phyloP scores from a whole-genome alignment of 2,888 invertebrate species.

The Eupsilia transversa region DNA sequence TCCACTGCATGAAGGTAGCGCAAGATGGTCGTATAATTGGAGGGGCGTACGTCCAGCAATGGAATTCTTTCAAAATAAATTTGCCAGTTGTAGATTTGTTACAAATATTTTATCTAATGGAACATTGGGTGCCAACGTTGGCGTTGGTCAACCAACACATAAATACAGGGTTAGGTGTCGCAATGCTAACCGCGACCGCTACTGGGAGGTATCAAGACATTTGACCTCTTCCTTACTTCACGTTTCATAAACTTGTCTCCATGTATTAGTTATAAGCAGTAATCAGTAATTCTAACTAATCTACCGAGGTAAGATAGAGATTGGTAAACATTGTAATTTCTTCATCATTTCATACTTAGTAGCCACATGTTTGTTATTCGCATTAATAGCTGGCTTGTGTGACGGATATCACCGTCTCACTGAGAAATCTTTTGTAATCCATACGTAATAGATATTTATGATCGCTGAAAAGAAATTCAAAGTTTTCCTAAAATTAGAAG shows the following conservation, averaged over 20 bases:
- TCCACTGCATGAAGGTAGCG: background rate
- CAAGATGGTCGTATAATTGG: background rate
- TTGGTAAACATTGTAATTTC: conserved; percentile 4
- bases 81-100: background rate
- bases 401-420: background rate
- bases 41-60: background rate
- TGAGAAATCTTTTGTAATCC: background rate
- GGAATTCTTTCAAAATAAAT: background rate
- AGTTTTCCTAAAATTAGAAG: background rate
- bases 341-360: background rate
- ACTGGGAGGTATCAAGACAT: conserved; percentile 37
- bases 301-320: background rate
- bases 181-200: conserved; percentile 33
- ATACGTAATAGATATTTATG: background rate
- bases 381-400: background rate
- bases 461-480: too few species aligned
- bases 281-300: conserved; percentile 12
- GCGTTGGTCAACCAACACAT: background rate
- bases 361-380: background rate
- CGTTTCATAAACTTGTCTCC: conserved; percentile 31
- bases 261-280: conserved; percentile 17
- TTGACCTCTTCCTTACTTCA: conserved; percentile 48
- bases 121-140: conserved; percentile 10
- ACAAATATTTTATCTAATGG: background rate
- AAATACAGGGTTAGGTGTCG: conserved; percentile 16